A percentile compares a stretch with the other conserved stretches of the same genome.
These are phyloP conservation scores for Drosophila pachea DNA, from an alignment of 1,140 invertebrate species.

Conservation along the genomic window DNA sequence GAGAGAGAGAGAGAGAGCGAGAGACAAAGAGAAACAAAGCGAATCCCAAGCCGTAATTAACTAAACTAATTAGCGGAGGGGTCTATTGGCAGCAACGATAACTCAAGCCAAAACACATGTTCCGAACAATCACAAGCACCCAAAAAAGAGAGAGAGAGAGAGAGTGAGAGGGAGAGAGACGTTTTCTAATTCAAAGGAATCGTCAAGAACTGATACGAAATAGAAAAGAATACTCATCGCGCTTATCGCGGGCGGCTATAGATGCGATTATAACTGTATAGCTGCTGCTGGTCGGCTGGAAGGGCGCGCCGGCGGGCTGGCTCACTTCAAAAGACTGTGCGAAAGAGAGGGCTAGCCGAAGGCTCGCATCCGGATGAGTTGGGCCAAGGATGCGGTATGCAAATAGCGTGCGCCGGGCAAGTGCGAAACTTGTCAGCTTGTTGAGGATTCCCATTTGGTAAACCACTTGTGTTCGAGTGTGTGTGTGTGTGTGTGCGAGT, in stretches of 20 bases:
- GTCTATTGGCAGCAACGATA: neutral
- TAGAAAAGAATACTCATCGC: constrained; percentile 5
- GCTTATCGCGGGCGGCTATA: constrained; percentile 6
- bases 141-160: constrained; percentile 2
- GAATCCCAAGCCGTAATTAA: constrained; percentile 51
- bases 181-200: neutral
- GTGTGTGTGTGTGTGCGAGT: constrained; percentile 26
- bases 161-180: neutral
- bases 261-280: constrained; percentile 14
- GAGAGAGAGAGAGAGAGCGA: too few species aligned
- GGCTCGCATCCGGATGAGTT: neutral
- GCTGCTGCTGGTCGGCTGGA: neutral
- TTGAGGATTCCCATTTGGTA: constrained; percentile 27
- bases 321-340: constrained; percentile 43
- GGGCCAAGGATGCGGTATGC: constrained; percentile 6
- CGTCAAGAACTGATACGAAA: neutral
- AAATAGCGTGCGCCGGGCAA: constrained; percentile 66
- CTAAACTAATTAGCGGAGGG: constrained; percentile 49
- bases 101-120: constrained; percentile 44
- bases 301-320: constrained; percentile 21
- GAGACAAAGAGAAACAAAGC: constrained; percentile 2
- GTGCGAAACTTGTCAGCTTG: constrained; percentile 66
- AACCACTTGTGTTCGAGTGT: constrained; percentile 26
- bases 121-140: constrained; percentile 34
- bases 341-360: neutral